These are phyloP conservation scores for Peromyscus melanophrys DNA, from an alignment of 2,797 vertebrate genomes.

Conservation along the genomic window DNA sequence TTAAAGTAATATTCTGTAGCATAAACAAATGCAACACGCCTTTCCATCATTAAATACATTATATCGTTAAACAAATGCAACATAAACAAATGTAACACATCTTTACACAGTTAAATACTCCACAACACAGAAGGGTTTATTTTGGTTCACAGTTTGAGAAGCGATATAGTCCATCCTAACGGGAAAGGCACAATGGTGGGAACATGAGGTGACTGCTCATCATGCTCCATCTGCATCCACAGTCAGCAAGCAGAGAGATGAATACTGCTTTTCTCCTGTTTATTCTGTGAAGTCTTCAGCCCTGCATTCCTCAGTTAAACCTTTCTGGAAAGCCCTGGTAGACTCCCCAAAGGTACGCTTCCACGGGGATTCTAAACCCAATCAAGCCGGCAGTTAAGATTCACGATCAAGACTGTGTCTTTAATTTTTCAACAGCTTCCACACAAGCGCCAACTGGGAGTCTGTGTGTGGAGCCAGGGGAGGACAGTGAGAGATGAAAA, in stretches of 20 bases:
- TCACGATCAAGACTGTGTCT: neutral
- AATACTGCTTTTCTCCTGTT: neutral
- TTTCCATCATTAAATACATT: too few species aligned
- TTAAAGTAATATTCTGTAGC: too few species aligned
- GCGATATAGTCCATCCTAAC: neutral
- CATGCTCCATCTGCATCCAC: neutral
- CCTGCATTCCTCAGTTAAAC: neutral
- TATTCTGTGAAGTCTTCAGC: neutral
- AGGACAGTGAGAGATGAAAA: neutral
- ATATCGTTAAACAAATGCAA: too few species aligned
- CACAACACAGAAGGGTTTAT: neutral
- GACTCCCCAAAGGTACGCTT: neutral
- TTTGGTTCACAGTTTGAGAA: neutral
- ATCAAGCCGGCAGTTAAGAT: neutral
- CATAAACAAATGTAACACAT: too few species aligned
- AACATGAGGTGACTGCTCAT: neutral
- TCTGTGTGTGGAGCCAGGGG: neutral
- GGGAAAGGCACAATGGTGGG: neutral
- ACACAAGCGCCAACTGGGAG: neutral
- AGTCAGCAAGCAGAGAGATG: neutral
- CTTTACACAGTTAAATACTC: too few species aligned
- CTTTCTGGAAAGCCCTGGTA: neutral
- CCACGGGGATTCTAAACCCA: neutral
- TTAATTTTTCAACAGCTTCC: neutral
- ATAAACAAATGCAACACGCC: too few species aligned